These are phyloP conservation scores for Bucco capensis DNA, from an alignment of 2,113 vertebrate genomes.

Conservation along the genomic window DNA sequence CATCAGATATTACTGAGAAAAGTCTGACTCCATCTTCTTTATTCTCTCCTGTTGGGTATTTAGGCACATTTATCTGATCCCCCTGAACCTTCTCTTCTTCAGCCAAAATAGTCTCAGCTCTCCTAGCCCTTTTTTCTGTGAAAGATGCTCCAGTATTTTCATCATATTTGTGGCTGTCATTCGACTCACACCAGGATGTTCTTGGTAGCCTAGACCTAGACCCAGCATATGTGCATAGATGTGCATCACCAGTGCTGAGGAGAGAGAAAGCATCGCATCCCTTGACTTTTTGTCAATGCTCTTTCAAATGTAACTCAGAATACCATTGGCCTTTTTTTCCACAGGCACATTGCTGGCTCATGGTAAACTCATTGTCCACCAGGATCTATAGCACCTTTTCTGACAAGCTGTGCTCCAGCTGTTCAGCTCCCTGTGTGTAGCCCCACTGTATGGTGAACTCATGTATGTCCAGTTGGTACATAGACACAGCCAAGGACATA, in stretches of 20 bases:
- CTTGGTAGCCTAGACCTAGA: not conserved
- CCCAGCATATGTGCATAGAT: not conserved
- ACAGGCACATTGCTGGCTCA: not conserved
- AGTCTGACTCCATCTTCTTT: not conserved
- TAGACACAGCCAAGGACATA: fast-evolving
- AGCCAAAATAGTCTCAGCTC: not conserved
- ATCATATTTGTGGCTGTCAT: not conserved
- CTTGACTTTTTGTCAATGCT: not conserved
- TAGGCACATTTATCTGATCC: not conserved
- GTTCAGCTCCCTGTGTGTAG: not conserved
- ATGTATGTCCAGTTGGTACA: not conserved
- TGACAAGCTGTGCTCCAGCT: not conserved
- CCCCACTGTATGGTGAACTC: not conserved
- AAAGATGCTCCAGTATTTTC: not conserved
- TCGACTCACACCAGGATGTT: not conserved
- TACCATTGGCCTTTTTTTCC: not conserved
- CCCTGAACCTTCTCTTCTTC: not conserved
- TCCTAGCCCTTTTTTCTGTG: not conserved
- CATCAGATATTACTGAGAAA: not conserved
- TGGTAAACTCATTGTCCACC: not conserved
- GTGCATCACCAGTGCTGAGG: not conserved
- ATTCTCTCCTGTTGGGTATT: not conserved
- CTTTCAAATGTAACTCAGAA: not conserved
- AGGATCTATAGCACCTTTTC: not conserved
- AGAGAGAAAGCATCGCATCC: not conserved